Base-by-base conservation (phyloP, 2,113 vertebrate species). In the Strigops habroptila region DNA sequence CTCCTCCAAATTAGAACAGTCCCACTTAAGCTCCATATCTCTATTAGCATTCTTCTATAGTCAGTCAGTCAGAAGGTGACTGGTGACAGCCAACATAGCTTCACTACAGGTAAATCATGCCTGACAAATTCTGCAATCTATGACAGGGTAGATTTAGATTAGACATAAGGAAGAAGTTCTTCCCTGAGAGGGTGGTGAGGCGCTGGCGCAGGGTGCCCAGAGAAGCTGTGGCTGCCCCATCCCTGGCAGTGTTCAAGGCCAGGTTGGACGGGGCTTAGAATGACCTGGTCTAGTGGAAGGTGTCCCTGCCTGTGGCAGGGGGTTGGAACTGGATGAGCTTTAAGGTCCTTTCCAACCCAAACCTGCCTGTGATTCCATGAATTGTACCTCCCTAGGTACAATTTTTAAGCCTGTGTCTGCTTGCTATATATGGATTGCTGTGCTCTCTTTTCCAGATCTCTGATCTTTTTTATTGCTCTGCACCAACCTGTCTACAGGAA, bases 1-100 rank as follows among this genome's bases (percentile, higher is more conserved):
- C 0, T 0, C 3, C 3, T 16, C 18, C 31, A 74, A 43, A 15
- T 30, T 9, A 70, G n/a, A 39, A 9, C 24, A 39, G 27, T 21
- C 9, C 5, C 64, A 30, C 2, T 59, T 59, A 19, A 16, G 5
- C 17, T 79, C 64, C 18, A 2, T 4, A 6, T 21, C 7, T 21
- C 60, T 65, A 11, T 12, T 60, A 35, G 7, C 33, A 49, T 35
- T 48, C 31, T 71, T 8, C 78, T 23, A 10, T 7, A 63, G 19
- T 12, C 41, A 44, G 48, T 23, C 31, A 22, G 33, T 23, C 57
- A 59, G n/a, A 23, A 59, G 57, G 21, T 59, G 33, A 15, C 57
- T 35, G 21, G 57, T 15, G 57, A 59, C 57, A n/a, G 33, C 57
- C 57, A 59, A 35, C 22, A 59, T 24, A 9, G n/a, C 33, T 59